phyloP scores from a whole-genome alignment of 2,888 invertebrate species.

The Pelosia muscerda region DNA sequence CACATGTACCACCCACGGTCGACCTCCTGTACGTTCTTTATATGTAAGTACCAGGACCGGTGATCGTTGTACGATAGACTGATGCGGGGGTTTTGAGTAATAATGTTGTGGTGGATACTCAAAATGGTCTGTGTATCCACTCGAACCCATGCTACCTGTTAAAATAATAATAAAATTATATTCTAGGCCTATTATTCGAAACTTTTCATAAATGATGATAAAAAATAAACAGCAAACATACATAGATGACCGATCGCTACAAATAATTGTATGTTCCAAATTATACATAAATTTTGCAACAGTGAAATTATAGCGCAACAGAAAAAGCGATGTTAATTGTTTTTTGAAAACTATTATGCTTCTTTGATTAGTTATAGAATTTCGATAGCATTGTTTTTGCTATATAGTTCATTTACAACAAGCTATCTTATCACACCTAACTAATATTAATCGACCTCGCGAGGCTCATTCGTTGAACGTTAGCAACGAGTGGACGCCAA shows the following conservation, averaged over 20 bases:
- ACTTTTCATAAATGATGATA: too few species aligned
- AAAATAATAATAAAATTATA: conserved; percentile 2
- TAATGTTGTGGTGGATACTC: conserved; percentile 96
- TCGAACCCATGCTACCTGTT: conserved; percentile 96
- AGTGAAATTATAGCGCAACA: too few species aligned
- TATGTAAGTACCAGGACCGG: conserved; percentile 96
- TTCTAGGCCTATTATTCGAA: not conserved
- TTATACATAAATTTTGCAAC: too few species aligned
- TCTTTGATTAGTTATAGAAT: too few species aligned
- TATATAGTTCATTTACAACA: not conserved
- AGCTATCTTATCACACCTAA: not conserved
- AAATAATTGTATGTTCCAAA: too few species aligned
- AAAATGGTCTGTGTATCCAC: conserved; percentile 97
- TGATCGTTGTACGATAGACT: conserved; percentile 95
- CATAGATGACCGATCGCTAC: too few species aligned
- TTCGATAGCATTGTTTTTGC: not conserved
- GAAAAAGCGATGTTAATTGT: too few species aligned
- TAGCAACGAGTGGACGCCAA: not conserved
- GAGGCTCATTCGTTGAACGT: not conserved
- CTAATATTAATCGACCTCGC: not conserved
- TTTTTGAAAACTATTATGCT: too few species aligned
- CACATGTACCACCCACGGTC: conserved; percentile 98
- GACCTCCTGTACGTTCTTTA: conserved; percentile 94
- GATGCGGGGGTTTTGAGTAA: conserved; percentile 96
- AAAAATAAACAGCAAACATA: too few species aligned